Percentiles rank a stretch among this genome's conserved stretches.
Evolutionary conservation across 2,113 vertebrate genomes (phyloP).

Genomic region (Aix galericulata): DNA sequence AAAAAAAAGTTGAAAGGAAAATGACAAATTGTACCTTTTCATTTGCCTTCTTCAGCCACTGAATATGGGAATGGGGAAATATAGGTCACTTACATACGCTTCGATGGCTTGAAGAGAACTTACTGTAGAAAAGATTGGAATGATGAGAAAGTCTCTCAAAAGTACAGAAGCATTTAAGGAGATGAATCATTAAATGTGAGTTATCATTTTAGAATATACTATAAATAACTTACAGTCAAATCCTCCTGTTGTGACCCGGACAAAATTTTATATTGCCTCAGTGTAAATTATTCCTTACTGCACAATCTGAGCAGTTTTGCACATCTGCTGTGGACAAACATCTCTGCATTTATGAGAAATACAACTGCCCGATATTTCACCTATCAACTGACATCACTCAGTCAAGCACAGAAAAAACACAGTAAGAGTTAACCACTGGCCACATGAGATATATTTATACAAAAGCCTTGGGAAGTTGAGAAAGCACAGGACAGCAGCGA

Average conservation of each 20-base stretch:
- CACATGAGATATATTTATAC: background rate
- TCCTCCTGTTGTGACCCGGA: background rate
- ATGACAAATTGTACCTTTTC: background rate
- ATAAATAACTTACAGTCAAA: background rate
- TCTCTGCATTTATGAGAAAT: background rate
- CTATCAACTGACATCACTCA: background rate
- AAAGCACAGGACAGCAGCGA: background rate
- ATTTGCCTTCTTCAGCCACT: background rate
- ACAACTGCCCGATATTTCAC: background rate
- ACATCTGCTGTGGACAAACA: background rate
- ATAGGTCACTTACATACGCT: background rate
- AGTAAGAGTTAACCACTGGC: background rate
- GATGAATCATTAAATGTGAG: background rate
- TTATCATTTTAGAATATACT: background rate
- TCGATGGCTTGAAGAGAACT: background rate
- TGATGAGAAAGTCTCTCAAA: background rate
- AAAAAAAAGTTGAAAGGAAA: background rate
- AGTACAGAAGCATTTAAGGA: background rate
- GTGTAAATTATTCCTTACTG: background rate
- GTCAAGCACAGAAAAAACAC: background rate
- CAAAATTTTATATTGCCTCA: background rate
- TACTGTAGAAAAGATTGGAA: background rate
- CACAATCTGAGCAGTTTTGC: background rate
- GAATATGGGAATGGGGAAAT: background rate
- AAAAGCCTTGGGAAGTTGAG: background rate